Base-by-base conservation (phyloP, 2,113 vertebrate genomes). In the Pelecanoides urinatrix region DNA sequence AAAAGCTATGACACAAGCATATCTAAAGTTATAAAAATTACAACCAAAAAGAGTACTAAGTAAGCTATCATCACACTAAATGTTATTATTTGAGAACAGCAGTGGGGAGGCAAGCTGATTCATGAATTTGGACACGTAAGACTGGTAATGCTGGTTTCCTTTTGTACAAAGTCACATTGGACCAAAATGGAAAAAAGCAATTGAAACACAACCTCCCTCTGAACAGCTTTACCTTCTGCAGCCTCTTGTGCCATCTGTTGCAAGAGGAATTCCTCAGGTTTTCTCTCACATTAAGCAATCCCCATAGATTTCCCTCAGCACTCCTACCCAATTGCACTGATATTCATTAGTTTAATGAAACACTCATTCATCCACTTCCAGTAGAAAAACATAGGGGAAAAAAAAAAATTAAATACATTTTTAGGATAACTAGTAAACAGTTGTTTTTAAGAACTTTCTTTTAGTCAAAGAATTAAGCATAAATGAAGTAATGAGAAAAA, bases 231-330 rank as follows among this genome's bases (percentile, higher is more conserved):
- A 79, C 45, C 52, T 96, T 88, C 91, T 94, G 80, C 68, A 88
- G 8, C 53, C 92, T 81, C 52, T 84, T 86, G 47, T 95, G 65
- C 92, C 85, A 92, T 96, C 79, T 93, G 90, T 94, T 93, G 88
- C 88, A 91, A 76, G 53, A 94, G 76, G 68, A 91, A 89, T 94
- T 95, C 56, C 66, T 96, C 40, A 53, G 50, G 32, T 93, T 88
- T 93, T 81, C 42, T 75, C 56, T 82, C 90, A 78, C 44, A 9
- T 89, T 81, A 87, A 90, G 47, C 50, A 85, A 56, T 95, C 74
- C 71, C 89, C 38, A 18, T 27, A 95, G 89, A 90, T 63, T 96
- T 94, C 42, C 22, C 26, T 82, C 52, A 79, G 26, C 93, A 83
- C 84, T 96, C 94, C 66, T 96, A 80, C 87, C 50, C 71, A 86